phyloP scores from a whole-genome alignment of 1,140 invertebrate genomes.

The Anagrus nilaparvatae region DNA sequence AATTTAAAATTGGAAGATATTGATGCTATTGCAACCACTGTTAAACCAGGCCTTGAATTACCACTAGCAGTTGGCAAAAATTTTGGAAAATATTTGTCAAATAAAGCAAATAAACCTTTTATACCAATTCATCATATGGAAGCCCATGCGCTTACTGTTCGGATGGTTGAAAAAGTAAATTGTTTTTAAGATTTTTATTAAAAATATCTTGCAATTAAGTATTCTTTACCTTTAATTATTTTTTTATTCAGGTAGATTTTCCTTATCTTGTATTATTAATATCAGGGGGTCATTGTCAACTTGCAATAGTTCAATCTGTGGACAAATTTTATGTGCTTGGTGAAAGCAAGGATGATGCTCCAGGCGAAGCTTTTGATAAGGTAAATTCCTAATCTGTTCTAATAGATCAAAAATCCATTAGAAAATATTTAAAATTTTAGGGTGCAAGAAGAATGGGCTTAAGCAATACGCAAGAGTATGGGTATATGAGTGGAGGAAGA shows the following conservation, averaged over 20 bases:
- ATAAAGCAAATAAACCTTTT: slow-evolving; percentile 64
- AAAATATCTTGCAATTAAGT: too few relatives aligned
- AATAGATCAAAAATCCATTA: too few relatives aligned
- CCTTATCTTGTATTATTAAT: slow-evolving; percentile 84
- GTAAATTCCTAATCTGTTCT: slow-evolving; percentile 43
- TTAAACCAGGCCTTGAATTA: slow-evolving; percentile 73
- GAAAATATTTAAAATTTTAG: slow-evolving; percentile 32
- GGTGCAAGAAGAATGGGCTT: slow-evolving; percentile 77
- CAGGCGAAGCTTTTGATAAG: slow-evolving; percentile 88
- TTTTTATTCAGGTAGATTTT: slow-evolving; percentile 56
- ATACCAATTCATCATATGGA: slow-evolving; percentile 98
- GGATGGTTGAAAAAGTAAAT: slow-evolving; percentile 55
- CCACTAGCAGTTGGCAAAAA: slow-evolving; percentile 73
- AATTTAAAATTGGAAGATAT: slow-evolving; percentile 60
- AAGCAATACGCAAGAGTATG: slow-evolving; percentile 64
- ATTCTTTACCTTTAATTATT: slow-evolving; percentile 12
- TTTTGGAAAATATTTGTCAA: slow-evolving; percentile 73
- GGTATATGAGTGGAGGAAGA: slow-evolving; percentile 64
- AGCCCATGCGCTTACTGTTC: slow-evolving; percentile 86
- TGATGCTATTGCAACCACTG: slow-evolving; percentile 84
- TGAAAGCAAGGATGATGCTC: slow-evolving; percentile 69
- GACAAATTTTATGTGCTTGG: slow-evolving; percentile 74
- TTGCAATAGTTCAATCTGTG: slow-evolving; percentile 66
- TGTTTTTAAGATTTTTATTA: slow-evolving; percentile 2
- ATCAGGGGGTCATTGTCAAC: slow-evolving; percentile 85